These are phyloP conservation scores for Apeltes quadracus DNA, from an alignment of 2,113 vertebrate species.

Conservation along the genomic window DNA sequence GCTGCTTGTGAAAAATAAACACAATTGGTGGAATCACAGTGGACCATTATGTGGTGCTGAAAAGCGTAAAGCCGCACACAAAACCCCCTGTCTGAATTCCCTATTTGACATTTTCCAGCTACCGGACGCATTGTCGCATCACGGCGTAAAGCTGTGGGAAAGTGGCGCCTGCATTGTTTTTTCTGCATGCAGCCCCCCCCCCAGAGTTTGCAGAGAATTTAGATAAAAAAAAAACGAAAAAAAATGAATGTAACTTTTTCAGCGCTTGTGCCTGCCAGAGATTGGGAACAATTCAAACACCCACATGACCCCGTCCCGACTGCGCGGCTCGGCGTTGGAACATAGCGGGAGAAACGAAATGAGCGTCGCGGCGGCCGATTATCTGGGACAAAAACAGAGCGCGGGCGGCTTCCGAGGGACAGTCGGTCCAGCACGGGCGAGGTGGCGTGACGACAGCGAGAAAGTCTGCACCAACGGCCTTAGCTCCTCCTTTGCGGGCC, in stretches of 20 bases:
- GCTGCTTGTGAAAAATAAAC: neutral
- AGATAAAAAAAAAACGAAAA: conserved; percentile 53
- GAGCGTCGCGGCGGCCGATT: conserved; percentile 34
- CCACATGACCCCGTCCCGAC: conserved; percentile 50
- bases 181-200: conserved; percentile 16
- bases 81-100: conserved; percentile 32
- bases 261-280: conserved; percentile 48
- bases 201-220: conserved; percentile 39
- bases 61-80: conserved; percentile 36
- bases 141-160: conserved; percentile 45
- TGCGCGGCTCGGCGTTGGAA: conserved; percentile 47
- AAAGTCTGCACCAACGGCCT: no score
- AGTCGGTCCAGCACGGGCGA: conserved; percentile 13
- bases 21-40: neutral
- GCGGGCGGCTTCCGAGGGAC: conserved; percentile 21
- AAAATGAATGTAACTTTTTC: conserved; percentile 45
- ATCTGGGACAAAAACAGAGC: conserved; percentile 36
- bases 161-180: conserved; percentile 34
- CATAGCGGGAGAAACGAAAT: conserved; percentile 42
- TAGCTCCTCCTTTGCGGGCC: conserved; percentile 8
- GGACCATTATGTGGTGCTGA: neutral
- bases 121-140: conserved; percentile 42
- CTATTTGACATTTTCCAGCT: conserved; percentile 47
- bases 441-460: neutral
- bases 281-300: conserved; percentile 57